Base-by-base conservation (phyloP, 2,797 vertebrate species). In the Cryptoblepharus egeriae region DNA sequence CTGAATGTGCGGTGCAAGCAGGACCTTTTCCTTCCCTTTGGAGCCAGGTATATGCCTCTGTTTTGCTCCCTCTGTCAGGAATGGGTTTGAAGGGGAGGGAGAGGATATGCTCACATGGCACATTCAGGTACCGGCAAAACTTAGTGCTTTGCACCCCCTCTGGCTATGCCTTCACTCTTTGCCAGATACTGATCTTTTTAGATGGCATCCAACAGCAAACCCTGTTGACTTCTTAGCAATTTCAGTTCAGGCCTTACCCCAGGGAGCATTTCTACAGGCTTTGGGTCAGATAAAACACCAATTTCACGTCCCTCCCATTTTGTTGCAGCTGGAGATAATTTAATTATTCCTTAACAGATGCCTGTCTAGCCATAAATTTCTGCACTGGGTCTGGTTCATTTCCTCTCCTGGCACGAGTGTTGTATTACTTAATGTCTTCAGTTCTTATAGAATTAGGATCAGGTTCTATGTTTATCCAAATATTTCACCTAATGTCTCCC, bases 281-380 rank as follows among this genome's bases (percentile, higher is more conserved):
- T 45, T 30, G 28, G 57, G 20, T 32, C 11, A 49, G 57, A 82
- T 35, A 55, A 74, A 68, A 82, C 12, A 2, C 26, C 73, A 61
- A 32, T 87, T 87, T 49, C 74, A 64, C 67, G 22, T 1, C 37
- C 45, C 26, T 15, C 8, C 13, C 78, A 18, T 80, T 75, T 80
- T 20, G n/a, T 28, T 26, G 10, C 0, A 0, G 1, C 39, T 28
- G 72, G 4, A 22, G 35, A 22, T 32, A 39, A 72, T 81, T 82
- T 73, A 77, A 80, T 85, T 65, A 72, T 65, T 49, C 58, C 80
- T 0, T 68, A 76, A 49, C 87, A 92, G 88, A 90, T 88, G 89
- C 77, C 52, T 85, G 42, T 42, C 82, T 63, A 72, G 5, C 65
- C 20, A 2, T n/a, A 37, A 26, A 72, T 75, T 72, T 92, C 69